Percentiles rank a stretch among this genome's conserved stretches.
These are phyloP conservation scores for Anolis sagrei DNA, from an alignment of 2,113 vertebrate genomes.

Conservation along the genomic window DNA sequence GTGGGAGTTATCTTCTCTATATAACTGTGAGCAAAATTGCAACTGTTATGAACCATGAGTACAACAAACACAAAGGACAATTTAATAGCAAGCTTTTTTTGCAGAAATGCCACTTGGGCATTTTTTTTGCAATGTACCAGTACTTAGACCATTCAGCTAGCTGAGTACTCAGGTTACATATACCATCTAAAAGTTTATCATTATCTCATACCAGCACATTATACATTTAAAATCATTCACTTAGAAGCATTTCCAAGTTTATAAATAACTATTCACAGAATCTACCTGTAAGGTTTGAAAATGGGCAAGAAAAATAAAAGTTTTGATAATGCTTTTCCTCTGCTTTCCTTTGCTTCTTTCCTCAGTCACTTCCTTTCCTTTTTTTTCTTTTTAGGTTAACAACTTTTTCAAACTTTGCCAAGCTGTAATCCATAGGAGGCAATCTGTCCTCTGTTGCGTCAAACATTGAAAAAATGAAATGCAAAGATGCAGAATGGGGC, in stretches of 20 bases:
- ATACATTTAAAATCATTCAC: neutral
- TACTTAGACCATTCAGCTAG: neutral
- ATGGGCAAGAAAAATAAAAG: neutral
- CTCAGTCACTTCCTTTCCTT: too few species aligned
- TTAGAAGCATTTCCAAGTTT: neutral
- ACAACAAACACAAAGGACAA: neutral
- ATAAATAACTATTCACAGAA: neutral
- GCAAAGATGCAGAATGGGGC: too few species aligned
- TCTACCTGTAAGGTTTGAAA: neutral
- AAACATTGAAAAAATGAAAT: too few species aligned
- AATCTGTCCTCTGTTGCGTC: too few species aligned
- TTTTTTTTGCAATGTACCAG: neutral
- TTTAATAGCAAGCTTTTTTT: neutral
- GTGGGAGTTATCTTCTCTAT: neutral
- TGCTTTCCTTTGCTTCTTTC: too few species aligned
- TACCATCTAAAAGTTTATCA: neutral
- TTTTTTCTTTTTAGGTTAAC: too few species aligned
- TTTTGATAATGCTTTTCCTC: too few species aligned
- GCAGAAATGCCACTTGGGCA: neutral
- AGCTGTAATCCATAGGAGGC: too few species aligned
- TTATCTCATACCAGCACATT: too few species aligned
- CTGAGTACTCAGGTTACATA: neutral
- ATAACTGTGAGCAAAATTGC: neutral
- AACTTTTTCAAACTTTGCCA: too few species aligned
- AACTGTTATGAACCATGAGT: neutral